A percentile compares a stretch with the other conserved stretches of the same genome.
phyloP scores from a whole-genome alignment of 2,888 invertebrate species.

The Drosophila anomalipes region DNA sequence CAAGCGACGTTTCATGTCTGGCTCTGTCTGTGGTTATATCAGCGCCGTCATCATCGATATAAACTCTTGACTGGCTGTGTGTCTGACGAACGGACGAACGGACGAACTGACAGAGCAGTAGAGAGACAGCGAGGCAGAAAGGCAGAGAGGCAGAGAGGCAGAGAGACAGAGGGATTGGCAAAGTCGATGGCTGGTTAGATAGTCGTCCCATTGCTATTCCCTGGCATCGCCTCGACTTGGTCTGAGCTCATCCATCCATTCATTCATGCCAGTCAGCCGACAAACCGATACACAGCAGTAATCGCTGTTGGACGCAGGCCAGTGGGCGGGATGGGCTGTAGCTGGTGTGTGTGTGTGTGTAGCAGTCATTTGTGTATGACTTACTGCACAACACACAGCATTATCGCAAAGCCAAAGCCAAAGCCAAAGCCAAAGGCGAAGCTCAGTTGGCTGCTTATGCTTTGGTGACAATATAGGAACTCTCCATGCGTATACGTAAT shows the following conservation, averaged over 20 bases:
- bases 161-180: constrained; percentile 2
- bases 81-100: constrained; percentile 1
- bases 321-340: constrained; percentile 1
- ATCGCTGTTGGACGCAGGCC: constrained; percentile 27
- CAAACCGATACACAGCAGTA: constrained; percentile 65
- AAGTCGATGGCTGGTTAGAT: constrained; percentile 59
- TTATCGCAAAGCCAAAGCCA: constrained; percentile 15
- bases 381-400: constrained; percentile 48
- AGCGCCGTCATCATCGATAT: constrained; percentile 79
- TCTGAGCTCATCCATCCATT: constrained; percentile 78
- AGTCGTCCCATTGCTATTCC: constrained; percentile 55
- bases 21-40: constrained; percentile 71
- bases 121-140: background rate
- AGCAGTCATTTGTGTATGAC: constrained; percentile 49
- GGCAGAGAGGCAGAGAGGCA: background rate
- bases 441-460: constrained; percentile 12
- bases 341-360: constrained; percentile 13
- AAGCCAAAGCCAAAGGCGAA: constrained; percentile 4
- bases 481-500: constrained; percentile 85
- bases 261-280: constrained; percentile 73
- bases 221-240: constrained; percentile 37
- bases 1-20: constrained; percentile 59
- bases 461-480: constrained; percentile 55
- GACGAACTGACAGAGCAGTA: background rate
- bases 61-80: constrained; percentile 66